Conservation (phyloP, 2,797 vertebrate species). For the Bradypodion ventrale region DNA sequence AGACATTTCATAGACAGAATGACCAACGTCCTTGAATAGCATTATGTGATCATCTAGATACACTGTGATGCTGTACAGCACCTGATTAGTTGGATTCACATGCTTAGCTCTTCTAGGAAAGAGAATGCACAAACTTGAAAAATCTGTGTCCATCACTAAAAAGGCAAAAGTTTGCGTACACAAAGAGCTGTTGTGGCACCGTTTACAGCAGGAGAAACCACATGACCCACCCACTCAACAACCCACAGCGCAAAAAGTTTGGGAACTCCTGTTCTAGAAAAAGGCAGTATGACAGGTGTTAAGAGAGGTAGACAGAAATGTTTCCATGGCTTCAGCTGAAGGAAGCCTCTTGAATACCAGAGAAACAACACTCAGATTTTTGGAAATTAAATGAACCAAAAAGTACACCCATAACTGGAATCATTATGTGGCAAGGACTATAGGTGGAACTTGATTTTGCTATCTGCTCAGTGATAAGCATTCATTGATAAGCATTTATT, state of each 20-base stretch:
- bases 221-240: no score
- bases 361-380: not conserved
- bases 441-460: conserved; percentile 15
- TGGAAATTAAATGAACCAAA: not conserved
- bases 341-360: not conserved
- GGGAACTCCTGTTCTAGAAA: no score
- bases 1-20: not conserved
- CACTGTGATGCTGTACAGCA: not conserved
- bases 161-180: not conserved
- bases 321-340: not conserved
- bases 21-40: not conserved
- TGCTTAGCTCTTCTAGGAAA: not conserved
- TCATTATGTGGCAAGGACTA: conserved; percentile 17
- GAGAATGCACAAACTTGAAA: not conserved
- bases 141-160: no score
- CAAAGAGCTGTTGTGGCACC: not conserved
- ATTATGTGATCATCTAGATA: not conserved
- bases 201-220: no score
- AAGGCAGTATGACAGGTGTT: not conserved
- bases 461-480: not conserved
- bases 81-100: not conserved
- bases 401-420: fast-evolving
- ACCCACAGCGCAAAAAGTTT: no score
- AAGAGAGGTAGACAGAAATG: not conserved
- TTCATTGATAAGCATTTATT: conserved; percentile 34